Evolutionary conservation across 2,113 vertebrate species (phyloP).

Genomic region (Jaculus jaculus): DNA sequence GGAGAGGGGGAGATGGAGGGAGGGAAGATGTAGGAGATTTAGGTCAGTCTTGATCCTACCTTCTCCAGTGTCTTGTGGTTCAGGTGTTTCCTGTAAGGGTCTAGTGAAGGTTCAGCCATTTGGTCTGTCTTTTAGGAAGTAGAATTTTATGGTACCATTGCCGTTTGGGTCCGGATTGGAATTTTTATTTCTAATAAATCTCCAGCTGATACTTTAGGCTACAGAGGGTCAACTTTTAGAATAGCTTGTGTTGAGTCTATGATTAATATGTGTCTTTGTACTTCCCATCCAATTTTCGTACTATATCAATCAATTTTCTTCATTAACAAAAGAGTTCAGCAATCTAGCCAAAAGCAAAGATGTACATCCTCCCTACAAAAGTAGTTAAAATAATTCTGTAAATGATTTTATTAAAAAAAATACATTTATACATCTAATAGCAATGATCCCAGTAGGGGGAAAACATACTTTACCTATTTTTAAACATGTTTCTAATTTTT

Average conservation of each 20-base stretch:
- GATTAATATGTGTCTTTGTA: too few species aligned
- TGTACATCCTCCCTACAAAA: background rate
- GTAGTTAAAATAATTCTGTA: background rate
- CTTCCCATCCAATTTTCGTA: background rate
- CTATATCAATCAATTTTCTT: background rate
- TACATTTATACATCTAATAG: background rate
- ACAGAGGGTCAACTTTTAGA: background rate
- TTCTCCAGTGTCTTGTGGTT: too few species aligned
- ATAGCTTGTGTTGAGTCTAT: fast-evolving
- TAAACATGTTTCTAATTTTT: background rate
- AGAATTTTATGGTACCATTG: too few species aligned
- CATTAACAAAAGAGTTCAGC: background rate
- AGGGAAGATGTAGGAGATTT: too few species aligned
- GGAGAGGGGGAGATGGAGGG: too few species aligned
- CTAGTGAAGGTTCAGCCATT: too few species aligned
- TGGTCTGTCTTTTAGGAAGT: too few species aligned
- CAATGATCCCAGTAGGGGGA: background rate
- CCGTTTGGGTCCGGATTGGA: too few species aligned
- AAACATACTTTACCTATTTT: background rate
- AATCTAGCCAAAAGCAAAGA: background rate
- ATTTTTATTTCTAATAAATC: background rate
- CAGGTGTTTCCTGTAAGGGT: too few species aligned
- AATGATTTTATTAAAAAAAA: background rate
- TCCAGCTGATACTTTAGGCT: background rate
- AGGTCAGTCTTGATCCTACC: too few species aligned